These are phyloP conservation scores for Datnioides undecimradiatus DNA, from an alignment of 2,113 vertebrate species.

Conservation along the genomic window DNA sequence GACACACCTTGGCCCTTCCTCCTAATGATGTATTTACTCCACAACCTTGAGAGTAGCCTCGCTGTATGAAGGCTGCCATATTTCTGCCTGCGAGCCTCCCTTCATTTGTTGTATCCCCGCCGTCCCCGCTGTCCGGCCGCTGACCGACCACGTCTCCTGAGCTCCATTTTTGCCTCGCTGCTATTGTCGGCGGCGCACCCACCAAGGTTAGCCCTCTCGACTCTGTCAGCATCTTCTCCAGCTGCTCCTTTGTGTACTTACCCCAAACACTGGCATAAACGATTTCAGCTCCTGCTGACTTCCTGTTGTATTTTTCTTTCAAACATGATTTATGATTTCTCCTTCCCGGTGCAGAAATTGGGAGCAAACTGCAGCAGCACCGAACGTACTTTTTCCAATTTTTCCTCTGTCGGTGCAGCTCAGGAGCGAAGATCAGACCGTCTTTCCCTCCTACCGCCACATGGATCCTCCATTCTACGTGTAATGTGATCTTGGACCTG, in stretches of 20 bases:
- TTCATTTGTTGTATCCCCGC: neutral
- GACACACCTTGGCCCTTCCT: conserved; percentile 11
- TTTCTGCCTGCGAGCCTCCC: neutral
- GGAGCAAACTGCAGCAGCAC: neutral
- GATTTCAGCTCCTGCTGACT: neutral
- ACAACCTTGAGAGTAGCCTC: conserved; percentile 1
- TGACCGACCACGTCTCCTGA: neutral
- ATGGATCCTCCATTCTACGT: too few species aligned
- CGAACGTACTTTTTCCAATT: neutral
- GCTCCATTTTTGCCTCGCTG: conserved; percentile 15
- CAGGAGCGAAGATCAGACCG: too few species aligned
- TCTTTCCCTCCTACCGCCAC: too few species aligned
- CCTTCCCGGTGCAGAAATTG: neutral
- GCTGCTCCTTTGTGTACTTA: conserved; percentile 7
- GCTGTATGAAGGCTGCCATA: conserved; percentile 6
- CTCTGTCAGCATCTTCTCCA: conserved; percentile 24
- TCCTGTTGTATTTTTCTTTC: neutral
- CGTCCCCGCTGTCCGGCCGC: neutral
- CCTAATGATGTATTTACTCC: neutral
- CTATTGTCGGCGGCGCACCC: neutral
- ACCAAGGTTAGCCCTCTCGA: conserved; percentile 26
- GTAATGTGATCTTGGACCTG: neutral
- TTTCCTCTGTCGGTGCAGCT: neutral
- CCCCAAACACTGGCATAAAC: neutral
- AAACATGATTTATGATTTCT: neutral